Evolutionary conservation across 2,888 invertebrate species (phyloP).

Genomic region (Drosophila mimica): DNA sequence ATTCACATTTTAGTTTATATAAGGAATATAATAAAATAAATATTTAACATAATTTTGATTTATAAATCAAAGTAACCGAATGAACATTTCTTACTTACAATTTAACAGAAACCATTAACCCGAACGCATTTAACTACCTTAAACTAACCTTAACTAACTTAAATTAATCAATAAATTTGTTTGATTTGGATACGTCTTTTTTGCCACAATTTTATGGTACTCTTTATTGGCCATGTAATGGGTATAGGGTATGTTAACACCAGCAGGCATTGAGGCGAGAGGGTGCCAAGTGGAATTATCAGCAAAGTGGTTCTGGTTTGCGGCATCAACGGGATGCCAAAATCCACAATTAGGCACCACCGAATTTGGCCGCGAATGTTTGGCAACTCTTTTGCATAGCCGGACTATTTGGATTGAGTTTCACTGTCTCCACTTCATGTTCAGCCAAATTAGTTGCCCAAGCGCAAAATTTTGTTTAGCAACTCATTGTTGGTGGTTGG

Average conservation of each 20-base stretch:
- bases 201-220: neutral
- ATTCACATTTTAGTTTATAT: too few species aligned
- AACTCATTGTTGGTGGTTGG: constrained; percentile 30
- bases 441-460: constrained; percentile 72
- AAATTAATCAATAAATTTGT: neutral
- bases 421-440: constrained; percentile 61
- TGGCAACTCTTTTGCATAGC: constrained; percentile 73
- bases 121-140: neutral
- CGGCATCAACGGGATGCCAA: constrained; percentile 24
- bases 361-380: constrained; percentile 73
- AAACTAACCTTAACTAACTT: too few species aligned
- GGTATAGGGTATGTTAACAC: neutral
- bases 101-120: neutral
- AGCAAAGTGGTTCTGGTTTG: constrained; percentile 16
- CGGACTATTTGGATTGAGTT: constrained; percentile 25
- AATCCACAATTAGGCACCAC: constrained; percentile 59
- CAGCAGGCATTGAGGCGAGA: constrained; percentile 29
- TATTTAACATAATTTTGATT: neutral
- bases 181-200: neutral
- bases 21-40: too few species aligned
- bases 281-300: constrained; percentile 47
- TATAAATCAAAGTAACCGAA: neutral
- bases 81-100: neutral
- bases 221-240: neutral
- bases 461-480: constrained; percentile 57